phyloP scores from a whole-genome alignment of 2,888 invertebrate genomes.

The Hartigia nigra region DNA sequence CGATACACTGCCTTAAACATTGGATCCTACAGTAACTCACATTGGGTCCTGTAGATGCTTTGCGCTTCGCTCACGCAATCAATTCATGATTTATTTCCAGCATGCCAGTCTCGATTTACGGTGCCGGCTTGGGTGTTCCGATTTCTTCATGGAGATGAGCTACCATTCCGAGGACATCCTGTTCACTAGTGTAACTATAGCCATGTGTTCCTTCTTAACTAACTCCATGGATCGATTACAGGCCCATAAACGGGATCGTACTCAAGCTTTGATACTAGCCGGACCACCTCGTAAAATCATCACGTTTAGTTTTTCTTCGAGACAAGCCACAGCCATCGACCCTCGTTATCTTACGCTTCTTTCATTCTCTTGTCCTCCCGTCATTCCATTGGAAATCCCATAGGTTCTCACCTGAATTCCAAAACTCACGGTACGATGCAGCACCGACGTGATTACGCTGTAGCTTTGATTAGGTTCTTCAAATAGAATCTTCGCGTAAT shows the following conservation, averaged over 20 bases:
- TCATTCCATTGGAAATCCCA: background rate
- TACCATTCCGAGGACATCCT: background rate
- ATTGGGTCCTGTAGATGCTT: background rate
- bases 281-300: background rate
- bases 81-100: conserved; percentile 5
- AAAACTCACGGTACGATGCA: background rate
- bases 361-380: background rate
- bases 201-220: background rate
- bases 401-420: too few relatives aligned
- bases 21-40: background rate
- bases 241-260: background rate
- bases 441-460: too few relatives aligned
- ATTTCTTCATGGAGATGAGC: background rate
- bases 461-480: background rate
- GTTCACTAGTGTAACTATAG: background rate
- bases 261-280: background rate
- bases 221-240: background rate
- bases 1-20: conserved; percentile 4
- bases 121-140: conserved; percentile 6
- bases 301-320: background rate
- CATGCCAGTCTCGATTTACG: background rate
- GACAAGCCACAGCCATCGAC: too few relatives aligned
- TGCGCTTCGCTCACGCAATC: background rate
- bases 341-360: background rate
- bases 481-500: background rate